These are phyloP conservation scores for Oxygymnocypris stewartii DNA, from an alignment of 2,113 vertebrate species.

Conservation along the genomic window DNA sequence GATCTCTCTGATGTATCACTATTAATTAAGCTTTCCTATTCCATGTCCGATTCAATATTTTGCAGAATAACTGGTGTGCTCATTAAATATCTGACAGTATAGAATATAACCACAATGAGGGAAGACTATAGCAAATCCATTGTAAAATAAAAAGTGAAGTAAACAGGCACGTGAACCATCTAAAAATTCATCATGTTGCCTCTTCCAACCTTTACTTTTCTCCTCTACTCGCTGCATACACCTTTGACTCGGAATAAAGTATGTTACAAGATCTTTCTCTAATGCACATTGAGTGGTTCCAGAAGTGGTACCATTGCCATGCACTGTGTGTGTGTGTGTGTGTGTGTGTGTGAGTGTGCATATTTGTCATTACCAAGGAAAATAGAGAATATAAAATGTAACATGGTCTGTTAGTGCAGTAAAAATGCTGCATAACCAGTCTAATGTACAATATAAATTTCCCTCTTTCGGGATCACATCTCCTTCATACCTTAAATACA, in stretches of 20 bases:
- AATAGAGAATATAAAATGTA: slow-evolving; percentile 45
- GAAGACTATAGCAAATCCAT: background rate
- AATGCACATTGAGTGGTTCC: slow-evolving; percentile 79
- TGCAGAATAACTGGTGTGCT: background rate
- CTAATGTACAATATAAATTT: background rate
- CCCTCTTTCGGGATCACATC: background rate
- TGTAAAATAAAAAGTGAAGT: background rate
- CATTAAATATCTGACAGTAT: background rate
- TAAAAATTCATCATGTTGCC: slow-evolving; percentile 29
- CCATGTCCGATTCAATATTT: no score
- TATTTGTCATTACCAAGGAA: background rate
- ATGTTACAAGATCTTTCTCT: slow-evolving; percentile 68
- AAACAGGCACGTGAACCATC: slow-evolving; percentile 12
- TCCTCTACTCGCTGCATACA: slow-evolving; percentile 55
- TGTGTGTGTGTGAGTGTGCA: background rate
- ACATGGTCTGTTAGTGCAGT: slow-evolving; percentile 5
- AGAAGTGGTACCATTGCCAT: slow-evolving; percentile 31
- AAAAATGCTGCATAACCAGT: slow-evolving; percentile 27
- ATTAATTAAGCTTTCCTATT: background rate
- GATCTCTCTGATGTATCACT: background rate
- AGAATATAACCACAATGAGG: background rate
- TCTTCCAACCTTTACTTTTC: slow-evolving; percentile 41
- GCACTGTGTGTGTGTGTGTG: slow-evolving; percentile 19
- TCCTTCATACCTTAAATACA: slow-evolving; percentile 19
- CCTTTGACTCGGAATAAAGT: slow-evolving; percentile 59